phyloP scores from a whole-genome alignment of 2,113 vertebrate species.

The Rhagologus leucostigma region DNA sequence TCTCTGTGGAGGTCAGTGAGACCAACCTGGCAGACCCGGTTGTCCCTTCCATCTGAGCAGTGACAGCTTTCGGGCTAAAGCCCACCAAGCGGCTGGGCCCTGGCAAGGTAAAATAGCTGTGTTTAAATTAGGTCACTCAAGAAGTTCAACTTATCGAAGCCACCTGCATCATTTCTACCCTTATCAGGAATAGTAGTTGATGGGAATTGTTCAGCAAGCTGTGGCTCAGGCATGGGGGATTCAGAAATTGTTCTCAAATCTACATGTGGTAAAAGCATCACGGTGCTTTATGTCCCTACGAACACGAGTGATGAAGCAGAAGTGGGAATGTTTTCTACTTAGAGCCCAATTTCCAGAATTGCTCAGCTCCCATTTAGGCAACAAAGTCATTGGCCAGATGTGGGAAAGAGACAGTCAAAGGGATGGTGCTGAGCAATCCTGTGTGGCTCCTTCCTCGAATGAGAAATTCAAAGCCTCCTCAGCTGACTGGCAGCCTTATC shows the following conservation, averaged over 20 bases:
- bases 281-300: neutral
- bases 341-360: slow-evolving; percentile 14
- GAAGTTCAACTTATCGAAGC: neutral
- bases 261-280: neutral
- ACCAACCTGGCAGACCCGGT: neutral
- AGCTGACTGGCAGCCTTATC: neutral
- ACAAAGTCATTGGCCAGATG: slow-evolving; percentile 33
- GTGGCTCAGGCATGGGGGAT: neutral
- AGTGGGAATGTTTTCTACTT: slow-evolving; percentile 24
- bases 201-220: neutral
- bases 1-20: neutral
- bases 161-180: neutral
- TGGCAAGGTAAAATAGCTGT: neutral
- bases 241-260: neutral
- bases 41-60: neutral
- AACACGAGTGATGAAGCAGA: neutral
- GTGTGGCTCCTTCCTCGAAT: neutral
- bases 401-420: neutral
- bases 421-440: neutral
- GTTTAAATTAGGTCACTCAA: neutral
- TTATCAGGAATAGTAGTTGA: neutral
- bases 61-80: neutral
- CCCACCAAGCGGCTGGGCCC: neutral
- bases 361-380: neutral
- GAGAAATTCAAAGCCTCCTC: slow-evolving; percentile 22